Percentiles rank a stretch among this genome's conserved stretches.
phyloP scores from a whole-genome alignment of 2,113 vertebrate genomes.

The Sander lucioperca region DNA sequence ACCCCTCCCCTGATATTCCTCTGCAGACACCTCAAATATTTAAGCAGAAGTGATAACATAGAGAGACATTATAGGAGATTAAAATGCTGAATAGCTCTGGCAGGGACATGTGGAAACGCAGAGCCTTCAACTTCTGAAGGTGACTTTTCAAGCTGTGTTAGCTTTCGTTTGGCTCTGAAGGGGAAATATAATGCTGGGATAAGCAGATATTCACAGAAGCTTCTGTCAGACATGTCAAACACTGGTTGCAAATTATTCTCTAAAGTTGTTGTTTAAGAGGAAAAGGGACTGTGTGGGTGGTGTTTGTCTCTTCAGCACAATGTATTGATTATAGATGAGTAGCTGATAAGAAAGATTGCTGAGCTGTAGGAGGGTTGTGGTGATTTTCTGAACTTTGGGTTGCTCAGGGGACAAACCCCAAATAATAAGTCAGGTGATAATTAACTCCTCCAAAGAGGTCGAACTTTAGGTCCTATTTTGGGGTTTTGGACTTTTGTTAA shows the following conservation, averaged over 20 bases:
- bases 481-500: not conserved
- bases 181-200: constrained; percentile 14
- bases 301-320: not conserved
- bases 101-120: not conserved
- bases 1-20: not conserved
- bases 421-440: not conserved
- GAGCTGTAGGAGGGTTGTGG: not conserved
- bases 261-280: not conserved
- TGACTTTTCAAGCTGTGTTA: constrained; percentile 23
- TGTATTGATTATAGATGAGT: not conserved
- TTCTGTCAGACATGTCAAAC: not conserved
- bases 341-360: not conserved
- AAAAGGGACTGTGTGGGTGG: not conserved
- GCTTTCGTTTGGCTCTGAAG: constrained; percentile 20
- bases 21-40: not conserved
- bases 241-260: not conserved
- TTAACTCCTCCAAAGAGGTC: not conserved
- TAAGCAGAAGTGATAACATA: not conserved
- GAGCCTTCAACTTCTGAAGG: constrained; percentile 31
- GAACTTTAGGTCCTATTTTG: not conserved
- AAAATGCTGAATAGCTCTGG: constrained; percentile 8
- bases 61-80: not conserved
- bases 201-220: not conserved
- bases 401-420: not conserved
- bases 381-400: not conserved